A percentile compares a stretch with the other conserved stretches of the same genome.
These are phyloP conservation scores for Ardeotis arabs DNA, from an alignment of 2,113 vertebrate species.

Conservation along the genomic window DNA sequence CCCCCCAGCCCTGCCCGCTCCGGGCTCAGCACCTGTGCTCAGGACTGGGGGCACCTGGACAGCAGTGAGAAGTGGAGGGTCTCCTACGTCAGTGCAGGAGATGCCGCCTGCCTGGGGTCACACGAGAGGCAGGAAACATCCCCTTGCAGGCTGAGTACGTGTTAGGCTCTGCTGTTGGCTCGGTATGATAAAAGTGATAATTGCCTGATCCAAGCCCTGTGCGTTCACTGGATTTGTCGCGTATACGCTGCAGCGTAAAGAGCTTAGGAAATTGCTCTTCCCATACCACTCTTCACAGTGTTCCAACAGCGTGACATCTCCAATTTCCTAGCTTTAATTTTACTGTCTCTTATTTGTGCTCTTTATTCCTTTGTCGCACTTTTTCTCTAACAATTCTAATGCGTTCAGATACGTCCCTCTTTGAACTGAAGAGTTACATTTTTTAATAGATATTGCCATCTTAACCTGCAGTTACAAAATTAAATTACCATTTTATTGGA, in stretches of 20 bases:
- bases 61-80: accelerated
- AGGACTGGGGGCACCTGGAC: background rate
- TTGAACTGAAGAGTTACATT: background rate
- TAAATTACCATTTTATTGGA: background rate
- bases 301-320: background rate
- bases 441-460: background rate
- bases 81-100: accelerated
- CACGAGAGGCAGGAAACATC: accelerated
- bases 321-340: background rate
- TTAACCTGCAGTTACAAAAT: background rate
- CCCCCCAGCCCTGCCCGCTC: background rate
- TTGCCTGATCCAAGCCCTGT: background rate
- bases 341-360: background rate
- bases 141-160: accelerated
- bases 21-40: background rate
- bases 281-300: accelerated
- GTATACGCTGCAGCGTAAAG: accelerated
- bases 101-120: background rate
- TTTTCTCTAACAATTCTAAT: background rate
- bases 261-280: background rate
- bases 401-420: background rate
- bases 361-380: background rate
- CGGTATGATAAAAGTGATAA: accelerated
- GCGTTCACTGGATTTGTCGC: accelerated
- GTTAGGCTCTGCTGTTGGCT: background rate